A percentile compares a stretch with the other conserved stretches of the same genome.
These are phyloP conservation scores for Chymomyza costata DNA, from an alignment of 1,140 invertebrate species.

Conservation along the genomic window DNA sequence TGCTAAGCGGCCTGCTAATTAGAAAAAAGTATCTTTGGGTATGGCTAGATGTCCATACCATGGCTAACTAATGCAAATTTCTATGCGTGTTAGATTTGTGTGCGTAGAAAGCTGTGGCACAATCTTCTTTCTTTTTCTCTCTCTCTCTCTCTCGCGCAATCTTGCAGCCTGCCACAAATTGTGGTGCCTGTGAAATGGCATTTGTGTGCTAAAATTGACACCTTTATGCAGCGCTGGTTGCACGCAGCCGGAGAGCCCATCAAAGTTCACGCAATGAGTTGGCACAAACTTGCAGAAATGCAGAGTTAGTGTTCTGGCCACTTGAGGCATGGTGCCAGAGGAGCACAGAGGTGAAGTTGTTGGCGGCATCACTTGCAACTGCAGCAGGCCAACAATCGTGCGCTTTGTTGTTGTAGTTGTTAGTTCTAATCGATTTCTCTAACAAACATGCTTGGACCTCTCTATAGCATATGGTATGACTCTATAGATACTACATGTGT, in stretches of 20 bases:
- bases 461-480: too few relatives aligned
- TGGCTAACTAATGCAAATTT: too few relatives aligned
- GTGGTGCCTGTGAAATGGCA: slow-evolving; percentile 49
- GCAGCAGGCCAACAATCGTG: slow-evolving; percentile 34
- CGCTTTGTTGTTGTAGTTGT: slow-evolving; percentile 46
- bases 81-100: neutral
- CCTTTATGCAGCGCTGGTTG: slow-evolving; percentile 60
- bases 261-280: slow-evolving; percentile 53
- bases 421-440: slow-evolving; percentile 72
- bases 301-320: too few relatives aligned
- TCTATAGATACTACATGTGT: too few relatives aligned
- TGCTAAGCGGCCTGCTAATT: slow-evolving; percentile 37
- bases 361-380: slow-evolving; percentile 16
- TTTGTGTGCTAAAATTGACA: slow-evolving; percentile 69
- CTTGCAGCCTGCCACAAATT: too few relatives aligned
- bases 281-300: slow-evolving; percentile 41
- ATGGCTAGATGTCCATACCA: too few relatives aligned
- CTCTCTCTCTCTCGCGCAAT: too few relatives aligned
- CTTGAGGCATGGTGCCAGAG: slow-evolving; percentile 7
- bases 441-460: slow-evolving; percentile 56
- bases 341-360: slow-evolving; percentile 3
- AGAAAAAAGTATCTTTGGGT: slow-evolving; percentile 26
- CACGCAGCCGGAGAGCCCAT: slow-evolving; percentile 60
- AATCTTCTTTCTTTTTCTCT: too few relatives aligned
- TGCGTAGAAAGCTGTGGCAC: slow-evolving; percentile 38